Percentiles rank a stretch among this genome's conserved stretches.
Evolutionary conservation across 2,113 vertebrate genomes (phyloP).

Genomic region (Nibea albiflora): DNA sequence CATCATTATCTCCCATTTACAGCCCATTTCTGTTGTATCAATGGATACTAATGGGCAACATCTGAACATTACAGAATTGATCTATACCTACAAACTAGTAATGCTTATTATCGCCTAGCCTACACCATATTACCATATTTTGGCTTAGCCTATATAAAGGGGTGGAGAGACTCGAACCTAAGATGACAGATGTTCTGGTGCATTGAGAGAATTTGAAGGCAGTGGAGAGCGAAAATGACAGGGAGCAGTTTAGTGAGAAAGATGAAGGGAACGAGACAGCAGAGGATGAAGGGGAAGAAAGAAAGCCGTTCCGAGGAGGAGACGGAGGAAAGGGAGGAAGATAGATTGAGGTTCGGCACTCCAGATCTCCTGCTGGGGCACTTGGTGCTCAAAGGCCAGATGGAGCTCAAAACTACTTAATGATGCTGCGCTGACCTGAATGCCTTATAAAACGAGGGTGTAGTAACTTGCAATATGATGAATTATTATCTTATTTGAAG

Average conservation of each 20-base stretch:
- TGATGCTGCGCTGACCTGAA: background rate
- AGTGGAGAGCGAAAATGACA: slow-evolving; percentile 17
- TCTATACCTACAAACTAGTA: background rate
- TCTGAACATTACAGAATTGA: background rate
- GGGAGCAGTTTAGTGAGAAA: slow-evolving; percentile 14
- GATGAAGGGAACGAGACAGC: background rate
- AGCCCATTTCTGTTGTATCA: background rate
- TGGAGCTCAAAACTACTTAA: slow-evolving; percentile 18
- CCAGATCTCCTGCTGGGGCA: background rate
- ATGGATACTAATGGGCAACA: background rate
- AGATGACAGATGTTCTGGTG: slow-evolving; percentile 36
- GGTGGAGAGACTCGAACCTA: background rate
- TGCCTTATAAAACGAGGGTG: background rate
- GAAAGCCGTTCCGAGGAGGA: slow-evolving; percentile 4
- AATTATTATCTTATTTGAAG: background rate
- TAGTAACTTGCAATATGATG: background rate
- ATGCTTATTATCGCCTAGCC: background rate
- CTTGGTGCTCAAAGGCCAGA: slow-evolving; percentile 3
- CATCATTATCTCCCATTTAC: background rate
- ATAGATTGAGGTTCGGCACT: background rate
- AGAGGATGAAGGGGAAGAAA: background rate
- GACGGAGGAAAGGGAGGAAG: background rate
- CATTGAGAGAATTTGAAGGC: slow-evolving; percentile 19
- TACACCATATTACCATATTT: slow-evolving; percentile 33
- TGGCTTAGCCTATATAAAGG: background rate